Evolutionary conservation across 2,888 invertebrate genomes (phyloP), one percentile per base, ranked within the genome.

Genomic region (Catocala sponsa): DNA sequence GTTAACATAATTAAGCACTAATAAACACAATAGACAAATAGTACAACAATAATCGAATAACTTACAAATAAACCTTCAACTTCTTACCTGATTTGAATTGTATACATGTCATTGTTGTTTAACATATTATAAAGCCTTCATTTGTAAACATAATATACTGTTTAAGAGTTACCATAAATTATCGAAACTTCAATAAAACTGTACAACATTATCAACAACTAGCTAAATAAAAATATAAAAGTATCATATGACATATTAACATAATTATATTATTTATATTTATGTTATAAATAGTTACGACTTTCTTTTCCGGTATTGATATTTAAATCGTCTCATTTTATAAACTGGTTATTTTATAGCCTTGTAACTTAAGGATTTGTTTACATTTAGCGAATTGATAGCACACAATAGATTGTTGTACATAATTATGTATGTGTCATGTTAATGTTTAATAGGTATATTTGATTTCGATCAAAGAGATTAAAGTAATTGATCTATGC

Each of bases 301-400:
- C 50, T 60, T 55, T 73, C 73, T 74, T 76, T 76, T 73, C 59
- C 52, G 59, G 38, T 13, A 6, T 25, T 43, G 33, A 58, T 33
- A 55, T 53, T 52, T 44, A 38, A 50, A 33, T 0, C 12, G 43
- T 55, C 59, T 52, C 7, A 35, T 13, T 44, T 38, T 9, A 9
- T 33, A 43, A 53, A 43, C 53, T 32, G 6, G 53, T 53, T 53
- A 43, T 53, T 44, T 38, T 38, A 38, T 43, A 43, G 43, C 10
- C n/a, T 43, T 43, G 11, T 9, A 11, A 9, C 9, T 7, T 38
- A 38, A 38, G 9, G 35, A 38, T 38, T 38, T 38, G 35, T 38
- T 38, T 38, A 38, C 35, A 38, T 38, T 38, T 38, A 9, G 35
- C 35, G 35, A 11, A 41, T 11, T n/a, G 44, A 13, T 42, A 10